Percentiles rank a stretch among this genome's conserved stretches.
Evolutionary conservation across 1,140 invertebrate species (phyloP).

Genomic region (Drosophila sturtevanti): DNA sequence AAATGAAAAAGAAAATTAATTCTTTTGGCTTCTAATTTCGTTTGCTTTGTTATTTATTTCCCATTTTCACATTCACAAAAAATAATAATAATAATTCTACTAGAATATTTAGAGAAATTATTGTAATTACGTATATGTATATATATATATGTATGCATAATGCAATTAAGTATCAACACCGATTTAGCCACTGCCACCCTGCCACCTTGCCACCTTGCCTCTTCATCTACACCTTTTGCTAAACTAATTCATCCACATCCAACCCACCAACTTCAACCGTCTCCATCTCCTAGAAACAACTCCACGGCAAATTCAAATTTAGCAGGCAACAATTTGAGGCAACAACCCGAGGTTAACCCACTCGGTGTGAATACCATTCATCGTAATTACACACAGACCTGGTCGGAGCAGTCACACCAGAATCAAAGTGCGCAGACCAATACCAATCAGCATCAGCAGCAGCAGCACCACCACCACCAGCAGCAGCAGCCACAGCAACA

Average conservation of each 20-base stretch:
- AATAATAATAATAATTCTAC: too few relatives aligned
- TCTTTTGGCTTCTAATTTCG: too few relatives aligned
- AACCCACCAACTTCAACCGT: not conserved
- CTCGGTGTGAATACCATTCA: constrained; percentile 8
- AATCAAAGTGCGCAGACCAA: not conserved
- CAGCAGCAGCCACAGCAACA: not conserved
- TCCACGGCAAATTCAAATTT: constrained; percentile 1
- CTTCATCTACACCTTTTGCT: not conserved
- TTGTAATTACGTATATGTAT: too few relatives aligned
- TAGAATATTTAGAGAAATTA: too few relatives aligned
- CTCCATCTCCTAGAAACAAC: constrained; percentile 23
- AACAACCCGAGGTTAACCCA: constrained; percentile 4
- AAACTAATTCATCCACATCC: not conserved
- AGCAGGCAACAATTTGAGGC: not conserved
- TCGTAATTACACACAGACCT: constrained; percentile 15
- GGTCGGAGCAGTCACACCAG: constrained; percentile 18
- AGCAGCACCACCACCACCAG: not conserved
- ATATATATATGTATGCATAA: too few relatives aligned
- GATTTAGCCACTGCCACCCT: not conserved
- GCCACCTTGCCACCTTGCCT: too few relatives aligned
- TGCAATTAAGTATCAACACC: too few relatives aligned
- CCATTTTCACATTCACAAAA: too few relatives aligned
- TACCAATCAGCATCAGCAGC: not conserved
- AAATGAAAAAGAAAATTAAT: too few relatives aligned
- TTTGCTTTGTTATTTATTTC: too few relatives aligned